phyloP scores from a whole-genome alignment of 2,888 invertebrate species.

The Cephus nigrinus region DNA sequence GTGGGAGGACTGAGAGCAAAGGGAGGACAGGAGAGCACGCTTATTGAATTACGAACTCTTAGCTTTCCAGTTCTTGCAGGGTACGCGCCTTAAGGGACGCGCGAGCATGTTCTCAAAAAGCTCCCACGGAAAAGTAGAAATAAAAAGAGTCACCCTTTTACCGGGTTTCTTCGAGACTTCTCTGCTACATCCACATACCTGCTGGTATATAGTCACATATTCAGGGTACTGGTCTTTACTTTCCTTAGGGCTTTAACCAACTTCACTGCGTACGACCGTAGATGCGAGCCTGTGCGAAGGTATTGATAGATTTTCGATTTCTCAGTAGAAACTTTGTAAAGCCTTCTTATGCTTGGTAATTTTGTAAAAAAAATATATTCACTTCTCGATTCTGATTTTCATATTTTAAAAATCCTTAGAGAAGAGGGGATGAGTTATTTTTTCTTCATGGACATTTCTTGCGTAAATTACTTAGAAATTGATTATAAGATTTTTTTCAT shows the following conservation, averaged over 20 bases:
- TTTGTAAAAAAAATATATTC: no score
- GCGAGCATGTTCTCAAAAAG: slow-evolving; percentile 55
- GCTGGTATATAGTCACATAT: neutral
- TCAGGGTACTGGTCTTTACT: neutral
- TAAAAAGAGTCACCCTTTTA: slow-evolving; percentile 50
- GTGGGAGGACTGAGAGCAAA: slow-evolving; percentile 25
- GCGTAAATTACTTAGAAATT: neutral
- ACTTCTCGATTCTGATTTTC: no score
- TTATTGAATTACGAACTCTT: slow-evolving; percentile 65
- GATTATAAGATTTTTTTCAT: neutral
- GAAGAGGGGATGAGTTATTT: no score
- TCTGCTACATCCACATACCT: neutral
- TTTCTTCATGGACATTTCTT: neutral
- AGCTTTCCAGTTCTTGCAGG: slow-evolving; percentile 61
- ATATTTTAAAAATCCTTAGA: no score
- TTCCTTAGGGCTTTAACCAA: neutral
- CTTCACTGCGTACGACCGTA: neutral
- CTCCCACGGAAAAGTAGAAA: slow-evolving; percentile 46
- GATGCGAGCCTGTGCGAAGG: neutral
- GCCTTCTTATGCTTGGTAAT: neutral
- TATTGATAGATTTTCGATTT: neutral
- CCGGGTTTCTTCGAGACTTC: slow-evolving; percentile 23
- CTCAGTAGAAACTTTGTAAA: neutral
- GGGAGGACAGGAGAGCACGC: slow-evolving; percentile 51
- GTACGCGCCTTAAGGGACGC: slow-evolving; percentile 57